Evolutionary conservation across 1,140 invertebrate genomes (phyloP), one percentile per base, ranked within the genome.

Genomic region (Gryon sp.): DNA sequence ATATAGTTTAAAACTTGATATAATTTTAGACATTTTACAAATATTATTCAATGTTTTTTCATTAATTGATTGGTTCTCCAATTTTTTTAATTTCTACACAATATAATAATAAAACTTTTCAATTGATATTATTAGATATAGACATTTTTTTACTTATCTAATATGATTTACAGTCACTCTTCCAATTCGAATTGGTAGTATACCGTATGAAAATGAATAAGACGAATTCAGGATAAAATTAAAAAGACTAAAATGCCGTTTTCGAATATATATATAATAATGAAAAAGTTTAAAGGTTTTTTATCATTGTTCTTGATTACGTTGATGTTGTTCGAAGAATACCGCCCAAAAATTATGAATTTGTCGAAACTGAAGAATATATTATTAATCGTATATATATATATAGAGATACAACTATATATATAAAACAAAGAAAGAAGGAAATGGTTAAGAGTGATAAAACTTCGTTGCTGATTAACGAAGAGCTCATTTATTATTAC

Each of bases 261-360:
- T 70, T 53, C 43, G 19, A n/a, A n/a, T n/a, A n/a, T n/a, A n/a
- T n/a, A n/a, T n/a, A n/a, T n/a, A n/a, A n/a, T n/a, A 53, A 46
- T 46, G 19, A 53, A 52, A 34, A 60, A 43, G 19, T 62, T 46
- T 45, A 45, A 32, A 26, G 34, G 19, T 65, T 60, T 55, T 65
- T 70, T 53, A 62, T 77, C 48, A 41, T 41, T 68, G 46, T 41
- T 59, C 46, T 45, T 74, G 46, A 43, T 76, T 79, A 65, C 24
- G 69, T 80, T 76, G 70, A 74, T 36, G 46, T 76, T 70, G 48
- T 30, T 65, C 36, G 38, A 46, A 79, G 36, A 72, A 81, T 78
- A 80, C 81, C 81, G 79, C 79, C 79, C 77, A 81, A 52, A 78
- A 78, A 59, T 28, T 66, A 46, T 66, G 50, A 43, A 65, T 69